Conservation (phyloP, 2,113 vertebrate genomes). For the Spea bombifrons region DNA sequence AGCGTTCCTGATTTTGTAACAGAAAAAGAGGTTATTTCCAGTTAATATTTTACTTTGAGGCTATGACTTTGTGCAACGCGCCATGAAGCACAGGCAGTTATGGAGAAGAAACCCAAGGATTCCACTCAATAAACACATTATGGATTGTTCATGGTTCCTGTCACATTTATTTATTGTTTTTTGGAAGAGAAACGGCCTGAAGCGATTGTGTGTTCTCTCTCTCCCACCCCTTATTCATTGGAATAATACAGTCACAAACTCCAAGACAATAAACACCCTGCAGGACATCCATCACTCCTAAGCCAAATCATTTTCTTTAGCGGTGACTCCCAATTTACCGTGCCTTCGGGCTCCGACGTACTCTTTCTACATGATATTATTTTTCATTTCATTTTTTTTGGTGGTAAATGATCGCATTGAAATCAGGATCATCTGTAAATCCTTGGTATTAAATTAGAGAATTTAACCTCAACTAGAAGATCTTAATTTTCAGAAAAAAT, state of each 20-base stretch:
- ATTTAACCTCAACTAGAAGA: background rate
- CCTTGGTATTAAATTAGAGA: background rate
- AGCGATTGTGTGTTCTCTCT: constrained; percentile 19
- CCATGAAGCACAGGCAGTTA: constrained; percentile 20
- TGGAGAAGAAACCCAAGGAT: constrained; percentile 8
- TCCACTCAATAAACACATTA: constrained; percentile 46
- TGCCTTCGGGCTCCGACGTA: background rate
- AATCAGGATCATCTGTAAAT: background rate
- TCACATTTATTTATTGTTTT: constrained; percentile 45
- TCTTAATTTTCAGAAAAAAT: background rate
- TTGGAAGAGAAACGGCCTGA: constrained; percentile 32
- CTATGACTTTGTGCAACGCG: constrained; percentile 23
- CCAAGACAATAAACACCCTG: constrained; percentile 24
- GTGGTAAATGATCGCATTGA: background rate
- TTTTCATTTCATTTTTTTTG: background rate
- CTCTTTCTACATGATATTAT: constrained; percentile 6
- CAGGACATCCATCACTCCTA: constrained; percentile 31
- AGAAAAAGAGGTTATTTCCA: background rate
- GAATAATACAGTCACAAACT: constrained; percentile 39
- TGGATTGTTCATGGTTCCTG: constrained; percentile 45
- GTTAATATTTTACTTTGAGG: background rate
- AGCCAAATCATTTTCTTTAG: constrained; percentile 36
- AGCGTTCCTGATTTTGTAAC: too few species aligned
- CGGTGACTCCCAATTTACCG: constrained; percentile 12
- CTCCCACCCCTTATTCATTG: constrained; percentile 33